Percentiles rank a stretch among this genome's conserved stretches.
These are phyloP conservation scores for Galleria mellonella DNA, from an alignment of 1,140 invertebrate species.

Conservation along the genomic window DNA sequence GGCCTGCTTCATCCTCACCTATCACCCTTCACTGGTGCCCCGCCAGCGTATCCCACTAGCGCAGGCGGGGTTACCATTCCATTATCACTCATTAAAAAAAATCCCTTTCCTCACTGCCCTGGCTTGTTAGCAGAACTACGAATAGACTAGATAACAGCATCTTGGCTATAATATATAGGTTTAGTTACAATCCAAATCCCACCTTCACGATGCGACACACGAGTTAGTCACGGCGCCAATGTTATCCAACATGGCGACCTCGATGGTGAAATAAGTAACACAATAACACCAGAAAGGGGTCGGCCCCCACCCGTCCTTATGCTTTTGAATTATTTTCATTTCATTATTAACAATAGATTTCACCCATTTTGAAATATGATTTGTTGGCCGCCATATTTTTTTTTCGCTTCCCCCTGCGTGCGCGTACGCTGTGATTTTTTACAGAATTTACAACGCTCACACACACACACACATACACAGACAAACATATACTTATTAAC, in stretches of 20 bases:
- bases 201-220: no score
- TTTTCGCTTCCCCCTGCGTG: slow-evolving; percentile 26
- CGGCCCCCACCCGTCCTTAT: slow-evolving; percentile 36
- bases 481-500: slow-evolving; percentile 13
- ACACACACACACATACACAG: slow-evolving; percentile 4
- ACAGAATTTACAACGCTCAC: slow-evolving; percentile 7
- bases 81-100: no score
- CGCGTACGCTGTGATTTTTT: slow-evolving; percentile 9
- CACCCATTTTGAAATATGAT: slow-evolving; percentile 65
- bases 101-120: no score
- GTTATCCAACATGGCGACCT: slow-evolving; percentile 50
- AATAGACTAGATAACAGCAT: no score
- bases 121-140: no score
- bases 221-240: slow-evolving; percentile 47
- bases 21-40: no score
- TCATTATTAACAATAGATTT: slow-evolving; percentile 69
- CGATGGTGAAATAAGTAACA: slow-evolving; percentile 2
- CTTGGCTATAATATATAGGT: no score
- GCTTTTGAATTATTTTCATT: slow-evolving; percentile 66
- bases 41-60: no score
- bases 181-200: no score
- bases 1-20: no score
- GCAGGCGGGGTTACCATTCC: no score
- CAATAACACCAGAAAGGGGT: slow-evolving; percentile 23
- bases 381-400: slow-evolving; percentile 60